A percentile compares a stretch with the other conserved stretches of the same genome.
Evolutionary conservation across 2,888 invertebrate species (phyloP).

Genomic region (Steinernema scapterisci): DNA sequence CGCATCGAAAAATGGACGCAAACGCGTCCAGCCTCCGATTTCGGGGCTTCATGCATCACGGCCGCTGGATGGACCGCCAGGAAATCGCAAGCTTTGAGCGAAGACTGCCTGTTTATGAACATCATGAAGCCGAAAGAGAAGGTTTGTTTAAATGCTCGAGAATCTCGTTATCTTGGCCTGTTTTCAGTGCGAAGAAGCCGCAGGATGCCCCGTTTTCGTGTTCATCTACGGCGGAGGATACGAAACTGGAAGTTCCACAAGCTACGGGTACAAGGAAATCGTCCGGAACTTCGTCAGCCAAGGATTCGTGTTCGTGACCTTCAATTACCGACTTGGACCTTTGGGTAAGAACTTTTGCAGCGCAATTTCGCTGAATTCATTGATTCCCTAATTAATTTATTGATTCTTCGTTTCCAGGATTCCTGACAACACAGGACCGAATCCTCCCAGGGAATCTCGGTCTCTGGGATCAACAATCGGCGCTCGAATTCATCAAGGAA

Average conservation of each 20-base stretch:
- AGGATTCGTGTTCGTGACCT: conserved; percentile 30
- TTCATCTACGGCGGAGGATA: conserved; percentile 22
- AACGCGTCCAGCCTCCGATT: neutral
- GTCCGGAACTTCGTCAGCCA: conserved; percentile 14
- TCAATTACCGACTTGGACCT: conserved; percentile 35
- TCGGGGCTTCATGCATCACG: conserved; percentile 7
- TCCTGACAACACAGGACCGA: conserved; percentile 36
- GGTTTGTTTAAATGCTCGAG: neutral
- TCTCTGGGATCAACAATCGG: conserved; percentile 40
- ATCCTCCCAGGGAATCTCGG: conserved; percentile 40
- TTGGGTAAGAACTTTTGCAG: conserved; percentile 4
- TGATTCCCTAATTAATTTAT: neutral
- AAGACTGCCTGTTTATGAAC: conserved; percentile 21
- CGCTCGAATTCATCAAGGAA: conserved; percentile 39
- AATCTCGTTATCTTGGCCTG: neutral
- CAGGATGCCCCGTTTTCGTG: conserved; percentile 13
- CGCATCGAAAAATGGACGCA: conserved; percentile 12
- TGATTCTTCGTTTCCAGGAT: conserved; percentile 35
- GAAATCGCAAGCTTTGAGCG: neutral
- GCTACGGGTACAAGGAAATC: conserved; percentile 23
- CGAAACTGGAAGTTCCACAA: conserved; percentile 12
- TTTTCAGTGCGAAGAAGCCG: neutral
- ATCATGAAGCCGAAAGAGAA: conserved; percentile 8
- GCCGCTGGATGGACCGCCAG: neutral
- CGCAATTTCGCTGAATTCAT: neutral